Conservation (phyloP, 2,113 vertebrate genomes). For the Hemibagrus wyckioides region DNA sequence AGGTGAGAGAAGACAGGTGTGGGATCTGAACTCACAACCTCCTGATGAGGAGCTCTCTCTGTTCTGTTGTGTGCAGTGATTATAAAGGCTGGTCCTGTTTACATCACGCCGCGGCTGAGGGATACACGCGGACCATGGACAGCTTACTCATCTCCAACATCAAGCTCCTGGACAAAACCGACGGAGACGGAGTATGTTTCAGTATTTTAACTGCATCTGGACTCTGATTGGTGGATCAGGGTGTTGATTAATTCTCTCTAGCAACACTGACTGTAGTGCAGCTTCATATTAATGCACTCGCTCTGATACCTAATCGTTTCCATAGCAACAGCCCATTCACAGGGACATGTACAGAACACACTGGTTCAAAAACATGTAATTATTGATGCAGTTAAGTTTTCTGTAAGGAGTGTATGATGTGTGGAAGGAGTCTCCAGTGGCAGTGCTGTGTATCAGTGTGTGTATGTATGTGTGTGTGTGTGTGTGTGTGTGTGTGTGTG, state of each 20-base stretch:
- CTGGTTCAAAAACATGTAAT: too few relatives aligned
- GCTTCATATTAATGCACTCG: not conserved
- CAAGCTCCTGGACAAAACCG: slow-evolving; percentile 78
- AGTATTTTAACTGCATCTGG: not conserved
- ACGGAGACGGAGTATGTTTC: slow-evolving; percentile 75
- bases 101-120: slow-evolving; percentile 81
- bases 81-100: slow-evolving; percentile 84
- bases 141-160: slow-evolving; percentile 81
- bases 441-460: not conserved
- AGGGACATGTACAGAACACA: too few relatives aligned
- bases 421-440: not conserved
- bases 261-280: not conserved
- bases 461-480: too few relatives aligned
- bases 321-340: not conserved
- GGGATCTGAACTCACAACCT: not conserved
- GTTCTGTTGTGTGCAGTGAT: slow-evolving; percentile 68
- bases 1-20: not conserved
- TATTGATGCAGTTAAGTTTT: too few relatives aligned
- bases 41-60: not conserved
- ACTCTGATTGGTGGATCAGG: slow-evolving; percentile 7
- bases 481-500: too few relatives aligned
- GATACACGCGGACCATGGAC: slow-evolving; percentile 84
- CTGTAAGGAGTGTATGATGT: not conserved
- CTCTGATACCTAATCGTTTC: not conserved
- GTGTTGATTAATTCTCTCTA: not conserved